Conservation (phyloP, 2,888 invertebrate species). For the Zygothrica quintamaculata region DNA sequence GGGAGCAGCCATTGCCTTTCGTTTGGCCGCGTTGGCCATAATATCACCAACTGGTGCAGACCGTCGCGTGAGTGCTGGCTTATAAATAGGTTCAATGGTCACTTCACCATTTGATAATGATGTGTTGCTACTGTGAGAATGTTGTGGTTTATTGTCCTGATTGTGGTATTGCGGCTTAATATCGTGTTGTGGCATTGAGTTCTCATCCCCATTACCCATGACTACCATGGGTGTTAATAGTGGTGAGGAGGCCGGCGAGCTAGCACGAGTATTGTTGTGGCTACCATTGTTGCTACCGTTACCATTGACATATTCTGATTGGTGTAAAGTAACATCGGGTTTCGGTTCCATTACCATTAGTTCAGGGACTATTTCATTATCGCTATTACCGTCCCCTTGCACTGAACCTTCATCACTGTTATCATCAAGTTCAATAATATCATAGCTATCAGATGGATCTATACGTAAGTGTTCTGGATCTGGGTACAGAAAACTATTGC, state of each 20-base stretch:
- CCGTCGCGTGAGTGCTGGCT: slow-evolving; percentile 36
- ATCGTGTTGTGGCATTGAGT: slow-evolving; percentile 15
- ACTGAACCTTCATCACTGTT: slow-evolving; percentile 80
- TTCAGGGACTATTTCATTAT: slow-evolving; percentile 72
- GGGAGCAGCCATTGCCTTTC: slow-evolving; percentile 62
- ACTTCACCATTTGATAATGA: slow-evolving; percentile 71
- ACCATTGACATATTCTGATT: slow-evolving; percentile 42
- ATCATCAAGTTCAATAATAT: slow-evolving; percentile 83
- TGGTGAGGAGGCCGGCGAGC: slow-evolving; percentile 76
- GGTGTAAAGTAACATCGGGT: slow-evolving; percentile 51
- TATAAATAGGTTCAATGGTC: slow-evolving; percentile 75
- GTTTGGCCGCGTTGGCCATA: slow-evolving; percentile 62
- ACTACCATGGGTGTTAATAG: slow-evolving; percentile 75
- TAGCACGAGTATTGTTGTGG: slow-evolving; percentile 51
- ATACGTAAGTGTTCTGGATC: slow-evolving; percentile 73
- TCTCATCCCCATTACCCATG: slow-evolving; percentile 62
- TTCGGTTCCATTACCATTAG: slow-evolving; percentile 65
- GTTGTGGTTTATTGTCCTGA: slow-evolving; percentile 31
- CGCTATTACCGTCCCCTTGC: slow-evolving; percentile 53
- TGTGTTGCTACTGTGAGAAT: slow-evolving; percentile 28
- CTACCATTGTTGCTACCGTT: slow-evolving; percentile 47
- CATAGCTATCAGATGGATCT: slow-evolving; percentile 70
- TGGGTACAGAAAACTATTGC: slow-evolving; percentile 78
- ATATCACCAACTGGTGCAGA: slow-evolving; percentile 49
- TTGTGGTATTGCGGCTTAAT: slow-evolving; percentile 8